phyloP scores from a whole-genome alignment of 64 coral and sea anemone species.

The Stichodactyla helianthus region DNA sequence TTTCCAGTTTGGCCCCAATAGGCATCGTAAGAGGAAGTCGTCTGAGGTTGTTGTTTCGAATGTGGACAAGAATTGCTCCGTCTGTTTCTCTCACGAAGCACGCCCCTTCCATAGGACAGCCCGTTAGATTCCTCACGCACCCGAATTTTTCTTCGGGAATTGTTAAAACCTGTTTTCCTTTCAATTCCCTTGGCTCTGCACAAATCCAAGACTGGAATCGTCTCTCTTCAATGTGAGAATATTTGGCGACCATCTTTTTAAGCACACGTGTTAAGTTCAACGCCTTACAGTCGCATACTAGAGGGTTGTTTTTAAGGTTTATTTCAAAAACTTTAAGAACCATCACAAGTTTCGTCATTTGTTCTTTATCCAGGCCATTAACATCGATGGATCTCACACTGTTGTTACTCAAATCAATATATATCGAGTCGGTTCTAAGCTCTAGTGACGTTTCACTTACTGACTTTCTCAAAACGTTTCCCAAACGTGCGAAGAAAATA shows the following conservation, averaged over 20 bases:
- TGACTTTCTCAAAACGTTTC: conserved; percentile 29
- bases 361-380: conserved; percentile 15
- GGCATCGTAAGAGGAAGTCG: conserved; percentile 43
- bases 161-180: conserved; percentile 17
- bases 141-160: conserved; percentile 30
- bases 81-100: conserved; percentile 37
- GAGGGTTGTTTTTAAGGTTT: conserved; percentile 49
- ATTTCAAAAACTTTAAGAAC: conserved; percentile 49
- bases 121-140: conserved; percentile 28
- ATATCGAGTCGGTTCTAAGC: conserved; percentile 27
- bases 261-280: background rate
- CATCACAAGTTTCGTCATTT: conserved; percentile 10
- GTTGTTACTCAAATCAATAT: conserved; percentile 47
- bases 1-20: conserved; percentile 6
- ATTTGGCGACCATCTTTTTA: background rate
- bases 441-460: background rate
- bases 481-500: conserved; percentile 12
- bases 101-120: conserved; percentile 43
- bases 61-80: conserved; percentile 37
- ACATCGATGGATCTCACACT: conserved; percentile 27
- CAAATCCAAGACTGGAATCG: conserved; percentile 75
- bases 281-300: conserved; percentile 45
- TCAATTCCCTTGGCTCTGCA: conserved; percentile 10
- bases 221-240: background rate
- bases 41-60: conserved; percentile 25